Conservation (phyloP, 1,140 invertebrate species). For the Nomia melanderi region DNA sequence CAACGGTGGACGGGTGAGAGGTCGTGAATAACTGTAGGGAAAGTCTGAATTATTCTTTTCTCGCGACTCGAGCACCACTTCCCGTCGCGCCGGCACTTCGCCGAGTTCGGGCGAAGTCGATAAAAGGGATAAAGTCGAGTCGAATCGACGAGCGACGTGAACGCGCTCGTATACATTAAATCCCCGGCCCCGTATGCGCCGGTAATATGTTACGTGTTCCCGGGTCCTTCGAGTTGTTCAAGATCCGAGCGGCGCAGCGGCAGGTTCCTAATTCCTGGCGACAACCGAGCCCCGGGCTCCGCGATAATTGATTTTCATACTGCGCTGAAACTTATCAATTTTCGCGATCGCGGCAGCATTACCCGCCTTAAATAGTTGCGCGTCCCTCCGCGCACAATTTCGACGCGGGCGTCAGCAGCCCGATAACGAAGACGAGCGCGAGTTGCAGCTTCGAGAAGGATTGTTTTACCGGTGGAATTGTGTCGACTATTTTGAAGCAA, state of each 20-base stretch:
- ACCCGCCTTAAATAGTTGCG: conserved; percentile 26
- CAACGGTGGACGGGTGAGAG: too few relatives aligned
- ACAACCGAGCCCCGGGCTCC: background rate
- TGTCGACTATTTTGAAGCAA: background rate
- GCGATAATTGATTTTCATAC: conserved; percentile 46
- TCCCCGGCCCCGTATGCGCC: background rate
- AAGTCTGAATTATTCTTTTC: conserved; percentile 30
- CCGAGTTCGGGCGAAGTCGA: background rate
- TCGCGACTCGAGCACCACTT: conserved; percentile 5
- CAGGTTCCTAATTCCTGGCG: conserved; percentile 32
- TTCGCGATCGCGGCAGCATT: conserved; percentile 15
- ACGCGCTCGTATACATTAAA: background rate
- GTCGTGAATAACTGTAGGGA: background rate
- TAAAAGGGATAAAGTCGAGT: background rate
- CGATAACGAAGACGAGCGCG: background rate
- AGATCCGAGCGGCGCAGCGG: conserved; percentile 19
- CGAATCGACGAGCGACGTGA: background rate
- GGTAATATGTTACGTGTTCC: conserved; percentile 32
- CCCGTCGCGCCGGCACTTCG: background rate
- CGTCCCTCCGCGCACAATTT: background rate
- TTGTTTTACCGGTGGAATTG: background rate
- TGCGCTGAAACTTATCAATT: conserved; percentile 42
- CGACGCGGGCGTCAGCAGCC: background rate
- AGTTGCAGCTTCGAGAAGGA: background rate
- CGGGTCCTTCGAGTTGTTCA: conserved; percentile 13